phyloP scores from a whole-genome alignment of 2,113 vertebrate genomes.

The Rhizomys pruinosus region DNA sequence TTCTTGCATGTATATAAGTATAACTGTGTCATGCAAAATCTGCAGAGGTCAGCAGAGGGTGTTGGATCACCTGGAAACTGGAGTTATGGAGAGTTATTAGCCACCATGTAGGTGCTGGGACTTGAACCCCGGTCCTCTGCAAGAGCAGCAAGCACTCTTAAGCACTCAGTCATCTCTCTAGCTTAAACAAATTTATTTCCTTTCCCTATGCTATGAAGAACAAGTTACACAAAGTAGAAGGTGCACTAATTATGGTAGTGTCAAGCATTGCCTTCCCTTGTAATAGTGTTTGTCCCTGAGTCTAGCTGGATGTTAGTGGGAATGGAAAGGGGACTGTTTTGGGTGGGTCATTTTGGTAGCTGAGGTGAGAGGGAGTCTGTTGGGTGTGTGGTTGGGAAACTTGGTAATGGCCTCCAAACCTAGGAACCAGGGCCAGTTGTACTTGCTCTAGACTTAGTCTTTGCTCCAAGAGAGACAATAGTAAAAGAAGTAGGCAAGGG shows the following conservation, averaged over 20 bases:
- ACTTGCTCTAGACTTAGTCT: background rate
- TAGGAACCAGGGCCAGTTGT: background rate
- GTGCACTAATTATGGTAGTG: constrained; percentile 5
- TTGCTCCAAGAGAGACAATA: constrained; percentile 12
- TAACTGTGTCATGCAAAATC: no score
- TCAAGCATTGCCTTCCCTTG: background rate
- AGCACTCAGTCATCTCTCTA: no score
- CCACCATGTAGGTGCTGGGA: no score
- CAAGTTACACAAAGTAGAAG: constrained; percentile 20
- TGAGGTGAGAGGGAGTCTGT: constrained; percentile 15
- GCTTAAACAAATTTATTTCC: constrained; percentile 32
- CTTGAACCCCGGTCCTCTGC: no score
- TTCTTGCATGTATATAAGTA: no score
- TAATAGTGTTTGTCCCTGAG: background rate
- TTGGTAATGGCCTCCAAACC: background rate
- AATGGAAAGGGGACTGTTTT: background rate
- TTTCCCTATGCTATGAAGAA: background rate
- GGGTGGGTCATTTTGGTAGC: constrained; percentile 24
- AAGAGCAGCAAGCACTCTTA: no score
- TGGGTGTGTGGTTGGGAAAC: background rate
- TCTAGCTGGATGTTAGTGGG: background rate
- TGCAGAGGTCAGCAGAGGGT: no score
- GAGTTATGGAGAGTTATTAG: no score
- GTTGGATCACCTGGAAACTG: no score
- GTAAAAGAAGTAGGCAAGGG: constrained; percentile 17